Conservation (phyloP, 2,113 vertebrate genomes). For the Xiphophorus couchianus region DNA sequence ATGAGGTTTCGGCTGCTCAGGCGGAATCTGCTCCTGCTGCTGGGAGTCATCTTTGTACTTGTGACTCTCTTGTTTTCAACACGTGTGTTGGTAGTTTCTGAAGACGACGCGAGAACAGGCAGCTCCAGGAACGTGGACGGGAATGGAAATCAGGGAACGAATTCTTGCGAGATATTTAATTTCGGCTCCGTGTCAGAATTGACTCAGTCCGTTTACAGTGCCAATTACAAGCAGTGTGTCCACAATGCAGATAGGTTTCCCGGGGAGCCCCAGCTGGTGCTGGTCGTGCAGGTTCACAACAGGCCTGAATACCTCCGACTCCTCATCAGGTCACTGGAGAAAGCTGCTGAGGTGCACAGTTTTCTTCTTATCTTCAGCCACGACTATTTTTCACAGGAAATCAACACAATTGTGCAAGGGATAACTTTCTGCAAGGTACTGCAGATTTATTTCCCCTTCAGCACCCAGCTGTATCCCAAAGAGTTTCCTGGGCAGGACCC, state of each 20-base stretch:
- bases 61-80: constrained; percentile 58
- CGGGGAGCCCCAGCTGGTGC: constrained; percentile 70
- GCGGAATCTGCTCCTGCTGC: constrained; percentile 66
- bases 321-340: constrained; percentile 76
- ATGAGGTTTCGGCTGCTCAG: constrained; percentile 77
- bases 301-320: constrained; percentile 79
- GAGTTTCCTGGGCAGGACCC: constrained; percentile 82
- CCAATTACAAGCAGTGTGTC: constrained; percentile 74
- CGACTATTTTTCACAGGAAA: constrained; percentile 79
- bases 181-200: constrained; percentile 58
- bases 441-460: constrained; percentile 84
- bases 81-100: constrained; percentile 29
- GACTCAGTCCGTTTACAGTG: constrained; percentile 66
- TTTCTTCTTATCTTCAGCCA: constrained; percentile 82
- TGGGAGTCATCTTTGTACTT: constrained; percentile 52
- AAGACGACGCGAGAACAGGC: not conserved
- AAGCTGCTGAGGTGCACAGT: constrained; percentile 66
- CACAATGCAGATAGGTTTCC: constrained; percentile 72
- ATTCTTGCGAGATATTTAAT: constrained; percentile 17
- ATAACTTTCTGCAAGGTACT: constrained; percentile 82
- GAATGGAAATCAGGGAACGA: not conserved
- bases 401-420: constrained; percentile 69
- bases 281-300: constrained; percentile 82
- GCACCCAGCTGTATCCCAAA: constrained; percentile 78
- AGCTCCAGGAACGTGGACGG: too few species aligned